These are phyloP conservation scores for Euleptes europaea DNA, from an alignment of 2,113 vertebrate species.

Conservation along the genomic window DNA sequence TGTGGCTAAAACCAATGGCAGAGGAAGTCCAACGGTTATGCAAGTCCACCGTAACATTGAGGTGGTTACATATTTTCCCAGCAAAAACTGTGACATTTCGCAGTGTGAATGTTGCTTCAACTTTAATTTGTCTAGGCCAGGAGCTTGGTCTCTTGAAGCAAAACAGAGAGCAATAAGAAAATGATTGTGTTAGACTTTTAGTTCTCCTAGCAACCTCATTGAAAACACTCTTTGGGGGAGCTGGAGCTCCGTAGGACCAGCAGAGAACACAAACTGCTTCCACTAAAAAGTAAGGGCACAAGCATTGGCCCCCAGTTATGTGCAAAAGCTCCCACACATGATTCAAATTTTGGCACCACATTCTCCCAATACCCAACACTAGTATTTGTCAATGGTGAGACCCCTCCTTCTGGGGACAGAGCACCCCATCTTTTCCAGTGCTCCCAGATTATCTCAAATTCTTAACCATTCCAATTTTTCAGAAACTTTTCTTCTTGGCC, in stretches of 20 bases:
- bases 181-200: slow-evolving; percentile 17
- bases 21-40: neutral
- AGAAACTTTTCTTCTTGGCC: too few species aligned
- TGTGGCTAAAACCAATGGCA: slow-evolving; percentile 41
- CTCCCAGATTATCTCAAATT: too few species aligned
- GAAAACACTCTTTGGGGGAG: neutral
- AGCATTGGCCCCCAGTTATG: neutral
- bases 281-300: neutral
- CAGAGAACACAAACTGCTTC: neutral
- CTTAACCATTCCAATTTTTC: too few species aligned
- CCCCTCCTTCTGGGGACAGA: too few species aligned
- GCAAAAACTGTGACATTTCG: neutral
- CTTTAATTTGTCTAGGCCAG: neutral
- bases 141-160: neutral
- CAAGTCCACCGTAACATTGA: neutral
- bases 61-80: neutral
- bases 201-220: slow-evolving; percentile 31
- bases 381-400: neutral
- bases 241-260: neutral
- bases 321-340: too few species aligned
- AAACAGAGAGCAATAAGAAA: neutral
- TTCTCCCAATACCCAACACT: neutral
- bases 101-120: slow-evolving; percentile 8
- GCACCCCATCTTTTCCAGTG: too few species aligned
- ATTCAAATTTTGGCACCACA: neutral